A percentile compares a stretch with the other conserved stretches of the same genome.
Evolutionary conservation across 2,113 vertebrate species (phyloP).

Genomic region (Callocephalon fimbriatum): DNA sequence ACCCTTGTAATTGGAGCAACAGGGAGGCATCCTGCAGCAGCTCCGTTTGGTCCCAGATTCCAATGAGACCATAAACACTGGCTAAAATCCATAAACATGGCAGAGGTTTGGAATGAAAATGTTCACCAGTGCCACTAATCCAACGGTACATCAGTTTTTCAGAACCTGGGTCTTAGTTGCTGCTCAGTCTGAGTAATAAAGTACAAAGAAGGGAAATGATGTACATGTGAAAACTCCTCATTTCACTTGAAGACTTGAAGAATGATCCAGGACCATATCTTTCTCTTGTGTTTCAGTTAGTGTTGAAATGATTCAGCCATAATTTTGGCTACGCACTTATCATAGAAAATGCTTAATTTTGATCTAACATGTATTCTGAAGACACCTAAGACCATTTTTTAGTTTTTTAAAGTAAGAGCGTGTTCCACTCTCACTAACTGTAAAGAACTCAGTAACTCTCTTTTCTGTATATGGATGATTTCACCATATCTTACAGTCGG

Average conservation of each 20-base stretch:
- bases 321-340: not conserved
- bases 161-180: not conserved
- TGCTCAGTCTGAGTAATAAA: not conserved
- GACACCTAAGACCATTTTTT: not conserved
- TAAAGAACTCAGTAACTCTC: not conserved
- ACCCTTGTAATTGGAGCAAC: not conserved
- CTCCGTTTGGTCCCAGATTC: not conserved
- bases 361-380: not conserved
- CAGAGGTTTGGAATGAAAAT: rapidly evolving
- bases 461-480: not conserved
- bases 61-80: not conserved
- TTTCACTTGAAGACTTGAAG: not conserved
- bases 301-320: not conserved
- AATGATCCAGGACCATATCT: not conserved
- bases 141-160: not conserved
- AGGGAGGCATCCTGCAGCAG: not conserved
- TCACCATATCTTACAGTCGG: not conserved
- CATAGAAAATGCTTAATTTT: not conserved
- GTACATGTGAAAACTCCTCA: not conserved
- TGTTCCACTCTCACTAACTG: not conserved
- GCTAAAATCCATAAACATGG: not conserved
- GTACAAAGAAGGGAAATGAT: not conserved
- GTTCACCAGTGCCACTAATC: not conserved
- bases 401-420: not conserved
- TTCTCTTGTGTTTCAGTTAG: not conserved